These are phyloP conservation scores for Formica exsecta DNA, from an alignment of 1,140 invertebrate species.

Conservation along the genomic window DNA sequence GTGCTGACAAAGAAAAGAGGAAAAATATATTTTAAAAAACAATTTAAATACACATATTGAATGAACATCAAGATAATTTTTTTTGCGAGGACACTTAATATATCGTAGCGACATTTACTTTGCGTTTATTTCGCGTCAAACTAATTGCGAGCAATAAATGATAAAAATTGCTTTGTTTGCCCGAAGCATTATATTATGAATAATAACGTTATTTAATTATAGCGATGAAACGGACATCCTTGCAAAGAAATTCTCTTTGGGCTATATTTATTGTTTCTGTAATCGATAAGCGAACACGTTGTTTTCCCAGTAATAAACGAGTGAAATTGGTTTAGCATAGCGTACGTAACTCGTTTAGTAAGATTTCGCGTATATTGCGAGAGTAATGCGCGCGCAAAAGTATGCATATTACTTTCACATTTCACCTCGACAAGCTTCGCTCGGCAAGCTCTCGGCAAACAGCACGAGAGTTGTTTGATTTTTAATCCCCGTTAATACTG, in stretches of 20 bases:
- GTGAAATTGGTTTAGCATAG: constrained; percentile 4
- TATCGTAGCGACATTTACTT: background rate
- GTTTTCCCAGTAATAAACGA: constrained; percentile 1
- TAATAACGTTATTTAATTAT: background rate
- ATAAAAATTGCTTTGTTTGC: background rate
- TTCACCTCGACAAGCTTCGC: constrained; percentile 1
- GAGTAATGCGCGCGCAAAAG: constrained; percentile 19
- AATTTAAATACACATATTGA: background rate
- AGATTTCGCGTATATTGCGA: constrained; percentile 23
- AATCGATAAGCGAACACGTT: constrained; percentile 13
- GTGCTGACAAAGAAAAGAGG: too few relatives aligned
- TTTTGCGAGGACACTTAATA: background rate
- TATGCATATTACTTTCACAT: constrained; percentile 55
- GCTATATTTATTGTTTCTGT: background rate
- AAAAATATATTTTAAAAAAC: background rate
- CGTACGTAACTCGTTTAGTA: constrained; percentile 21
- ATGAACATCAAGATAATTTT: background rate
- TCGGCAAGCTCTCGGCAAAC: background rate
- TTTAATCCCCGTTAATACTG: background rate
- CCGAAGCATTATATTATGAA: background rate
- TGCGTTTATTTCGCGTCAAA: constrained; percentile 3
- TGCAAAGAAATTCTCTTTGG: background rate
- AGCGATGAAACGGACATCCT: background rate
- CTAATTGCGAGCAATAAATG: background rate
- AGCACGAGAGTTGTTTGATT: background rate